Percentiles rank a stretch among this genome's conserved stretches.
Conservation (phyloP, 1,140 invertebrate genomes). For the Caligus rogercresseyi region DNA sequence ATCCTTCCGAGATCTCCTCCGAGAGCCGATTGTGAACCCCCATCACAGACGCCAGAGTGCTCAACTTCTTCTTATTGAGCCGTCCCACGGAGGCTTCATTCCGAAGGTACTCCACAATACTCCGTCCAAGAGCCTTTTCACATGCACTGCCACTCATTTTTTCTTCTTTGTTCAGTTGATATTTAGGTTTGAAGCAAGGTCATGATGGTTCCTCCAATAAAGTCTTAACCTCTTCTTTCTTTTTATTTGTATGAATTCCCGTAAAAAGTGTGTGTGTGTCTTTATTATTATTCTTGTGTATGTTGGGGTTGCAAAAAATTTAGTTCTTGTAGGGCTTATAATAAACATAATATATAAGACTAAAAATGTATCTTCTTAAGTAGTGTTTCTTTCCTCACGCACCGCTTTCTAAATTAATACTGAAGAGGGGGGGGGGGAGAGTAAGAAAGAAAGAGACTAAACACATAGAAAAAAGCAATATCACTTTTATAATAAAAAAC, state of each 20-base stretch:
- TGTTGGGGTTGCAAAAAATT: too few species aligned
- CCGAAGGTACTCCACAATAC: not conserved
- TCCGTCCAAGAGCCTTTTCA: not conserved
- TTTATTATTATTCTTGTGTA: too few species aligned
- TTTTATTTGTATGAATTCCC: too few species aligned
- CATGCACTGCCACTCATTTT: not conserved
- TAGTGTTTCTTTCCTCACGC: not conserved
- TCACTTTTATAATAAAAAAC: not conserved
- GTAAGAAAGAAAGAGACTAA: not conserved
- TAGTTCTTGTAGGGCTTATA: too few species aligned
- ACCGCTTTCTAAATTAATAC: not conserved
- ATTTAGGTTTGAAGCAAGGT: too few species aligned
- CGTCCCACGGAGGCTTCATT: conserved; percentile 13
- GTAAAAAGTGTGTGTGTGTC: too few species aligned
- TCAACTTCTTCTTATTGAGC: not conserved
- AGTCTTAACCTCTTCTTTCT: too few species aligned
- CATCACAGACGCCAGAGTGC: not conserved
- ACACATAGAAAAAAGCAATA: too few species aligned
- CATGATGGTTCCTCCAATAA: too few species aligned
- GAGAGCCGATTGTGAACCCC: not conserved
- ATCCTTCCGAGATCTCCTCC: not conserved
- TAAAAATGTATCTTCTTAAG: not conserved
- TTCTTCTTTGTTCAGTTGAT: too few species aligned
- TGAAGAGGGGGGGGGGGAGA: too few species aligned
- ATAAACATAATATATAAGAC: too few species aligned